Base-by-base conservation (phyloP, 2,113 vertebrate genomes). In the Sorex fumeus region DNA sequence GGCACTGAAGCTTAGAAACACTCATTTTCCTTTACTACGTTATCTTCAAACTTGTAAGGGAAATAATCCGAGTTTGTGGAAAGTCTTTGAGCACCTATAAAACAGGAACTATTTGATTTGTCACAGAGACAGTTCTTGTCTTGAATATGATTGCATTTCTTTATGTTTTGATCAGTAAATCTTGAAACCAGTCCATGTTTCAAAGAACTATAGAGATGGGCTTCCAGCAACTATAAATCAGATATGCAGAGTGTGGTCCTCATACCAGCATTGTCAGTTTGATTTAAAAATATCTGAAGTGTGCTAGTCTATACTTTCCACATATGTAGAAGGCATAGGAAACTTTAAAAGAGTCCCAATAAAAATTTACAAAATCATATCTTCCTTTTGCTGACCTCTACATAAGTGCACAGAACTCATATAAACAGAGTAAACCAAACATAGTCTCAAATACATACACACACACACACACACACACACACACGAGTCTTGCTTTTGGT, bases 91-190 rank as follows among this genome's bases (percentile, higher is more conserved):
- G 86, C 11, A 50, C 47, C 50, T 84, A 70, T 92, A 91, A 96
- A 93, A 79, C 34, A 91, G 15, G 21, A 19, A 53, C 70, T 66
- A 69, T 92, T 92, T 93, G 84, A 91, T 96, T 96, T 95, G 87
- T 92, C 91, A 80, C 66, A 81, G 50, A 94, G 80, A 94, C 69
- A 91, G 81, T 91, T 95, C 62, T 89, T 87, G 92, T 95, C 74
- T 93, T 81, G 81, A 94, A 91, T 87, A 77, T 75, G 77, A 91
- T 78, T 87, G 18, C 81, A 93, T 81, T 94, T 94, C 81, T 95
- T 95, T 93, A 77, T 74, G 45, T 94, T 94, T 84, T 91, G 32
- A 94, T 93, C 91, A 87, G 81, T 96, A 95, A 96, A 95, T 95
- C 93, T 81, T 45, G 40, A 88, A 91, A 91, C 27, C 15, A 80